Evolutionary conservation across 2,797 vertebrate species (phyloP), one percentile per base, ranked within the genome.

Genomic region (Botia kubotai): DNA sequence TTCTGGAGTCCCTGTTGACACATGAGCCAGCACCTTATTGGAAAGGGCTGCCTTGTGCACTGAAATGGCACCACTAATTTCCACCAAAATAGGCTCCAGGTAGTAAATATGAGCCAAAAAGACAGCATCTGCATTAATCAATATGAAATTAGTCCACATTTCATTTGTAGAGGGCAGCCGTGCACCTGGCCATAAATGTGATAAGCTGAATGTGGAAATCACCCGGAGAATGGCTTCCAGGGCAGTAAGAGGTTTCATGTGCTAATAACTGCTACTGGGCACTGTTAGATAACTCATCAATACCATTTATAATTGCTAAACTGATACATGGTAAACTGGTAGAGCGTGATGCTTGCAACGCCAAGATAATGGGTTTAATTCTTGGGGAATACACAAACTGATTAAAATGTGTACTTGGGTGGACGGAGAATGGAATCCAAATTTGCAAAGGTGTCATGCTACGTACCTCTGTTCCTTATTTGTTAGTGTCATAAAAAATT

Each of bases 1-100:
- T 98, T 98, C 96, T 95, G 95, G 95, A 95, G 93, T 94, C 94
- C 95, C 95, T 93, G 95, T 95, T 95, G 93, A 95, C 96, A 96
- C 96, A 96, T 96, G 95, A 96, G 95, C 95, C 96, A 95, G 95
- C 95, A 95, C 95, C 95, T 96, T 95, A 95, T 96, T 96, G 95
- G 95, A 95, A 94, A 93, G 89, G 87, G 94, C 95, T 95, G 92
- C 66, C 90, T 93, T 94, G 95, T 94, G 95, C 94, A 94, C 92
- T 89, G 95, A 96, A 97, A 96, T 95, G 95, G 95, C 95, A 94
- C 93, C 92, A 89, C 93, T 97, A 96, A 98, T 97, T 97, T 95
- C 94, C 92, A 89, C 92, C 90, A 96, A 80, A 97, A 95, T 95
- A 95, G 94, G 96, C 95, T 95, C 94, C 93, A 97, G 95, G 96